Base-by-base conservation (phyloP, 2,888 invertebrate genomes). In the Tetropium fuscum region DNA sequence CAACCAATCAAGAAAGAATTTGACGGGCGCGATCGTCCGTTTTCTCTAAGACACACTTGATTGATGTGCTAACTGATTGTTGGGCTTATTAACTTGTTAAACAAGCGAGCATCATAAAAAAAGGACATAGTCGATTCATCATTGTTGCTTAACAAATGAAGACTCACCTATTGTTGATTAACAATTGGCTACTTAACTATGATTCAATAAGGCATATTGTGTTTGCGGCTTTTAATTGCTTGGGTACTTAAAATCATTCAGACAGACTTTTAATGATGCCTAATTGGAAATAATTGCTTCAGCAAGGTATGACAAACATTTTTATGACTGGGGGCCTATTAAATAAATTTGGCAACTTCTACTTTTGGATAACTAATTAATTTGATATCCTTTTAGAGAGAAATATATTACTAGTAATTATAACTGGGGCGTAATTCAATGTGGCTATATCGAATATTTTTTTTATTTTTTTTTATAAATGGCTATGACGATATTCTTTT, bases 31-130 rank as follows among this genome's bases (percentile, higher is more conserved):
- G 59, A 40, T 43, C 64, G 48, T 51, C 51, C 15, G 51, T 56
- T 62, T 59, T 49, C 48, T 53, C 56, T 60, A 40, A 56, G 59
- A 48, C 68, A 66, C 71, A 48, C 66, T 75, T 81, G 80, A 81
- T 81, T 80, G 80, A 81, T 81, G 79, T 71, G 74, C 74, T 78
- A 79, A 79, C 77, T 80, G 80, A 81, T 80, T 81, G 80, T 78
- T 77, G 78, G 72, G 78, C 80, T 81, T 81, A 81, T 81, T 81
- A 81, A 81, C 80, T 80, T 80, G 80, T 80, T 80, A 76, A 79
- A 79, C 79, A 78, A 79, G 78, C 74, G 70, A 73, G 70, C 74
- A 41, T 48, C 44, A 47, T 41, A 53, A 60, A 58, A 63, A 60
- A 51, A 55, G 44, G 25, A 49, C 51, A 34, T 45, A 71, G 72